These are phyloP conservation scores for Ctena decussata DNA, from an alignment of 2,888 invertebrate genomes.

Conservation along the genomic window DNA sequence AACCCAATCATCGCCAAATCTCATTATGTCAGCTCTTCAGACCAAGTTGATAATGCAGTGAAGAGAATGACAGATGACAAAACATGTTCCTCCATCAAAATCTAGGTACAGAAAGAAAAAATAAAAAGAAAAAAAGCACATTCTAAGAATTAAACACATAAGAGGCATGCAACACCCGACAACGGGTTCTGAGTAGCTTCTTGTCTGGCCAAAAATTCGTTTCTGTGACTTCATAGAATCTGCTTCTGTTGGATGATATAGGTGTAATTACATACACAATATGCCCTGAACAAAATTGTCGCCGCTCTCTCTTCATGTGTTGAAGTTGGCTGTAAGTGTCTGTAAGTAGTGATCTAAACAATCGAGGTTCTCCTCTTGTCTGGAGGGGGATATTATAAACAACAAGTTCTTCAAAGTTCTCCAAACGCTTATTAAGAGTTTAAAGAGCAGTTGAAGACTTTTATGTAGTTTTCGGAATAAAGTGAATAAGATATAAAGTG, in stretches of 20 bases:
- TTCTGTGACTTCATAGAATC: not conserved
- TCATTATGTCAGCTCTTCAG: not conserved
- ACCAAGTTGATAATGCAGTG: not conserved
- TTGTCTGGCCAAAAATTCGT: no score
- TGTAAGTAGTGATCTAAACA: constrained; percentile 49
- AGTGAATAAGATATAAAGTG: constrained; percentile 6
- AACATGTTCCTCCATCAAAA: not conserved
- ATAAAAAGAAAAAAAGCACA: no score
- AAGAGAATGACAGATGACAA: constrained; percentile 8
- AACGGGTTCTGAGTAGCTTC: no score
- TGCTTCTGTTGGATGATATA: not conserved
- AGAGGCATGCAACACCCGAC: no score
- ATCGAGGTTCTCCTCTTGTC: constrained; percentile 37
- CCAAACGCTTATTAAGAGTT: not conserved
- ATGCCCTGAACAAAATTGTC: not conserved
- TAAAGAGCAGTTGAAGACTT: constrained; percentile 13
- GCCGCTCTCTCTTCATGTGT: not conserved
- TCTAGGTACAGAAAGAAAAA: no score
- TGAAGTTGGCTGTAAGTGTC: constrained; percentile 9
- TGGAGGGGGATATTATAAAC: constrained; percentile 28
- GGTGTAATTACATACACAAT: not conserved
- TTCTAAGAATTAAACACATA: no score
- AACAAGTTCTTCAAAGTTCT: not conserved
- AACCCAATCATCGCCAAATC: constrained; percentile 48
- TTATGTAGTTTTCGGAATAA: constrained; percentile 9